These are phyloP conservation scores for Bovichtus diacanthus DNA, from an alignment of 2,797 vertebrate species.

Conservation along the genomic window DNA sequence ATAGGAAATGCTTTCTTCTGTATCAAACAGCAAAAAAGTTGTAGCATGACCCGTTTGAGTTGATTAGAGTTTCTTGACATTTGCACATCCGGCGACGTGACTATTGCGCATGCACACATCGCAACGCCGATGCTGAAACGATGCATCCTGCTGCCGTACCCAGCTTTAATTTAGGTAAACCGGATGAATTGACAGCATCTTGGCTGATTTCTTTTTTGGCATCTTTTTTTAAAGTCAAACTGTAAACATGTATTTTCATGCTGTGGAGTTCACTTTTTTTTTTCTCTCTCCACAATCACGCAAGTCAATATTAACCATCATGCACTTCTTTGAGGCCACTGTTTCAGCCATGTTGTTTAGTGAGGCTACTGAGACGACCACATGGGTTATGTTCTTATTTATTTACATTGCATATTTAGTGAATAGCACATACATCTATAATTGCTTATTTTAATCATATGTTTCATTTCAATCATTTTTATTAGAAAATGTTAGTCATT, in stretches of 20 bases:
- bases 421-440: background rate
- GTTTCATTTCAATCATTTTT: background rate
- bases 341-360: background rate
- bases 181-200: constrained; percentile 7
- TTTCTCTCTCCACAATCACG: background rate
- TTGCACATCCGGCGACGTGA: no score
- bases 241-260: constrained; percentile 7
- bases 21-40: no score
- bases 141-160: background rate
- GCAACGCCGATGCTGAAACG: no score
- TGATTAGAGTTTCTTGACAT: no score
- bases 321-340: background rate
- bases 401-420: background rate
- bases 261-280: background rate
- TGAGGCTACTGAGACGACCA: background rate
- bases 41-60: no score
- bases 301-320: background rate
- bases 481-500: background rate
- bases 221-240: background rate
- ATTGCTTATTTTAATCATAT: background rate
- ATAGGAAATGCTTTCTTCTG: no score
- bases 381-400: background rate
- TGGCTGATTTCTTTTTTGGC: background rate
- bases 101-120: no score
- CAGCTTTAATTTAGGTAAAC: constrained; percentile 16